These are phyloP conservation scores for Cotesia vestalis DNA, from an alignment of 1,140 invertebrate species.

Conservation along the genomic window DNA sequence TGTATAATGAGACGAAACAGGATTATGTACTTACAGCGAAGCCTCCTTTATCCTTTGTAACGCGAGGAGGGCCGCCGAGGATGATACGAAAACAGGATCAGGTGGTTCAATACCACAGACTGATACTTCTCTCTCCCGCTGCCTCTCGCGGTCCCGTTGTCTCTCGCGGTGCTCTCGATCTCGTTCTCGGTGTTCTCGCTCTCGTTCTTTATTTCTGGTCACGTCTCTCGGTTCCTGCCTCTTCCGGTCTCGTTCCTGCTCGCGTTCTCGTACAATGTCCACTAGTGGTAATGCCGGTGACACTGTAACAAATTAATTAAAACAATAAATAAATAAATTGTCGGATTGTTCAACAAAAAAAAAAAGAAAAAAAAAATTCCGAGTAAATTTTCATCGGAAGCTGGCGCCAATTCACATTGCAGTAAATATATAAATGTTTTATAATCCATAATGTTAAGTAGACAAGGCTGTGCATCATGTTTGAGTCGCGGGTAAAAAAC, in stretches of 20 bases:
- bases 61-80: conserved; percentile 65
- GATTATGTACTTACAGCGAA: conserved; percentile 64
- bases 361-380: conserved; percentile 6
- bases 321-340: conserved; percentile 17
- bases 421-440: no score
- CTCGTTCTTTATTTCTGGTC: conserved; percentile 38
- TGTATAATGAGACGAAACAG: conserved; percentile 23
- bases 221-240: conserved; percentile 40
- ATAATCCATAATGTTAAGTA: neutral
- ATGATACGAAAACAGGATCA: conserved; percentile 61
- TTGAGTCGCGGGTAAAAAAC: conserved; percentile 30
- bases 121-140: conserved; percentile 56
- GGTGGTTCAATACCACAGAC: conserved; percentile 60
- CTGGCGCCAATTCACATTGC: no score
- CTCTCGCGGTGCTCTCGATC: conserved; percentile 52
- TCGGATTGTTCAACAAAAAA: neutral
- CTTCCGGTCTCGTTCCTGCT: conserved; percentile 47
- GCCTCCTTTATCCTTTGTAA: conserved; percentile 69
- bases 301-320: conserved; percentile 41
- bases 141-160: conserved; percentile 53
- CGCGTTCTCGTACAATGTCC: conserved; percentile 43
- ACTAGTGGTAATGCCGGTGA: conserved; percentile 45
- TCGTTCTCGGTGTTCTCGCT: conserved; percentile 42
- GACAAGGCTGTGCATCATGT: neutral
- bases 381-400: neutral